Evolutionary conservation across 2,113 vertebrate genomes (phyloP).

Genomic region (Bos javanicus): DNA sequence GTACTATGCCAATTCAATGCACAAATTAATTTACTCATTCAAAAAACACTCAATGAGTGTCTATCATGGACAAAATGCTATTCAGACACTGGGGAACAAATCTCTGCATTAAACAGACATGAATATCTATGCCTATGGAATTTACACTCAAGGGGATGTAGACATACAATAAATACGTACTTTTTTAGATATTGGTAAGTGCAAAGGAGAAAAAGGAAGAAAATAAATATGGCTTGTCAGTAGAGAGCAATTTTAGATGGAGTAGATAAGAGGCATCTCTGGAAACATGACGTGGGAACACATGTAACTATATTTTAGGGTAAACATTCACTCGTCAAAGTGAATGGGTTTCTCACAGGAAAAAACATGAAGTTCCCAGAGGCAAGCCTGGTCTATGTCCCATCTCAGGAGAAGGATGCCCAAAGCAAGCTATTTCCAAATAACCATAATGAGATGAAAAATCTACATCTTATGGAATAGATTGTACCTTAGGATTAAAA

Average conservation of each 20-base stretch:
- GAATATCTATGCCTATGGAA: background rate
- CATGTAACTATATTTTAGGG: background rate
- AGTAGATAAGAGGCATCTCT: background rate
- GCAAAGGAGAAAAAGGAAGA: background rate
- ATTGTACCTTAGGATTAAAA: background rate
- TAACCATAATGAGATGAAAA: background rate
- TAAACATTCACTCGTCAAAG: background rate
- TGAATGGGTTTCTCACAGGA: background rate
- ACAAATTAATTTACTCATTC: background rate
- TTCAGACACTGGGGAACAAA: background rate
- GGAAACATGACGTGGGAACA: background rate
- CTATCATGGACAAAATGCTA: background rate
- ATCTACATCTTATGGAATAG: background rate
- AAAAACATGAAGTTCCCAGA: too few relatives aligned
- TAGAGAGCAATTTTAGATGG: background rate
- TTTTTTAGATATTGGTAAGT: background rate
- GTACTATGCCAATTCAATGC: background rate
- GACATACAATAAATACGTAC: background rate
- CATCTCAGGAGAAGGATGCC: background rate
- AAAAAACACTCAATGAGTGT: background rate
- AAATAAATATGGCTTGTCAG: too few relatives aligned
- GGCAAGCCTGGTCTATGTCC: background rate
- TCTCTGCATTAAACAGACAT: background rate
- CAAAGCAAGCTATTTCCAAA: background rate
- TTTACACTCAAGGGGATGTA: background rate